A percentile compares a stretch with the other conserved stretches of the same genome.
Conservation (phyloP, 2,113 vertebrate genomes). For the Rhinichthys klamathensis region DNA sequence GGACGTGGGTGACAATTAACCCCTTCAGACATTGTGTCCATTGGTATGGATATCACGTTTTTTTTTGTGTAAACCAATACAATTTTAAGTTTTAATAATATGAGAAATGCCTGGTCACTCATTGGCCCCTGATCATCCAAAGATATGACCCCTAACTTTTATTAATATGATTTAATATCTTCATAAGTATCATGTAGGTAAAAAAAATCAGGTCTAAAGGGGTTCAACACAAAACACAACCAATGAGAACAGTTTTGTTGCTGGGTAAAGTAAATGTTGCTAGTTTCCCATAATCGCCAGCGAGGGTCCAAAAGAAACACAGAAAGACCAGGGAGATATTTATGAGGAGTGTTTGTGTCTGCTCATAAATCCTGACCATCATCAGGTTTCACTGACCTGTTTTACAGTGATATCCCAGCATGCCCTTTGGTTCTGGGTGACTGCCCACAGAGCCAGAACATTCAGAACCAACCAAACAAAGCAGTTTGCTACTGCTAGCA, state of each 20-base stretch:
- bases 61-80: too few species aligned
- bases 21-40: too few species aligned
- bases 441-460: constrained; percentile 22
- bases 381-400: constrained; percentile 61
- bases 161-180: too few species aligned
- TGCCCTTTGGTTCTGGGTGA: constrained; percentile 60
- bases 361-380: constrained; percentile 53
- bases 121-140: too few species aligned
- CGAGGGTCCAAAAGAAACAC: neutral
- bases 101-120: too few species aligned
- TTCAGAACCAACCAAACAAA: neutral
- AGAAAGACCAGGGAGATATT: constrained; percentile 45
- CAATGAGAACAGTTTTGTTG: neutral
- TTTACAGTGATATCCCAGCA: constrained; percentile 63
- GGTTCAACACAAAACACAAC: neutral
- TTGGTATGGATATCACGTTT: too few species aligned
- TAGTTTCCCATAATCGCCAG: neutral
- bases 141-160: too few species aligned
- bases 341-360: constrained; percentile 56
- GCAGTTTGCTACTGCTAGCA: neutral
- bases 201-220: too few species aligned
- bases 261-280: constrained; percentile 4
- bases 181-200: too few species aligned
- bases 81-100: too few species aligned
- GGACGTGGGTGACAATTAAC: too few species aligned